Evolutionary conservation across 1,140 invertebrate species (phyloP).

Genomic region (Drosophila miranda): DNA sequence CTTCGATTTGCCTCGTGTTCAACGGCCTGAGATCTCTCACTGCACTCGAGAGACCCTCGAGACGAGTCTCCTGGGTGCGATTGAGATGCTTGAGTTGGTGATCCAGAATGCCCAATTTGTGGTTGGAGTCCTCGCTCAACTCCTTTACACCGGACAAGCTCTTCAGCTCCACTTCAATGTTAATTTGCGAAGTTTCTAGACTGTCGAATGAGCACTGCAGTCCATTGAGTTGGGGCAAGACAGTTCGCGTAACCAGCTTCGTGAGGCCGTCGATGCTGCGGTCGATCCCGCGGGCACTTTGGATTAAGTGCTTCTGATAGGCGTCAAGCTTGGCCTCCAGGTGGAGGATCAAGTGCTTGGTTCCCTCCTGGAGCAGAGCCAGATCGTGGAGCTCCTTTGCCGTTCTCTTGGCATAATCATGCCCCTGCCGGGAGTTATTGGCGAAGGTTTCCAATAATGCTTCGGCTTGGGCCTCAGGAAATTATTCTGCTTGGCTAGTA

Average conservation of each 20-base stretch:
- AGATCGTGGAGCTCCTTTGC: slow-evolving; percentile 30
- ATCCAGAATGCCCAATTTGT: slow-evolving; percentile 38
- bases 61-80: slow-evolving; percentile 41
- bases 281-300: slow-evolving; percentile 45
- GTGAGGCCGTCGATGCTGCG: slow-evolving; percentile 45
- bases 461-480: slow-evolving; percentile 19
- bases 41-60: slow-evolving; percentile 26
- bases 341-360: slow-evolving; percentile 30
- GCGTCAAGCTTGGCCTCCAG: slow-evolving; percentile 54
- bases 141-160: slow-evolving; percentile 45
- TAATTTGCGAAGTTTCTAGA: slow-evolving; percentile 63
- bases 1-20: slow-evolving; percentile 54
- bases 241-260: slow-evolving; percentile 53
- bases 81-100: slow-evolving; percentile 44
- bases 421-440: slow-evolving; percentile 35
- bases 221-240: slow-evolving; percentile 58
- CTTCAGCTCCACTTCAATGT: slow-evolving; percentile 62
- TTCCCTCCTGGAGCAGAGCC: slow-evolving; percentile 35
- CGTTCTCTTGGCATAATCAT: slow-evolving; percentile 20
- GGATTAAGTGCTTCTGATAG: slow-evolving; percentile 49
- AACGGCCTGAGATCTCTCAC: slow-evolving; percentile 48
- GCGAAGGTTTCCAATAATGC: slow-evolving; percentile 36
- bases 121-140: slow-evolving; percentile 34
- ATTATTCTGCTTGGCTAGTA: slow-evolving; percentile 27
- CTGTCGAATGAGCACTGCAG: slow-evolving; percentile 60